Conservation (phyloP, 2,113 vertebrate genomes). For the Aptenodytes patagonicus region DNA sequence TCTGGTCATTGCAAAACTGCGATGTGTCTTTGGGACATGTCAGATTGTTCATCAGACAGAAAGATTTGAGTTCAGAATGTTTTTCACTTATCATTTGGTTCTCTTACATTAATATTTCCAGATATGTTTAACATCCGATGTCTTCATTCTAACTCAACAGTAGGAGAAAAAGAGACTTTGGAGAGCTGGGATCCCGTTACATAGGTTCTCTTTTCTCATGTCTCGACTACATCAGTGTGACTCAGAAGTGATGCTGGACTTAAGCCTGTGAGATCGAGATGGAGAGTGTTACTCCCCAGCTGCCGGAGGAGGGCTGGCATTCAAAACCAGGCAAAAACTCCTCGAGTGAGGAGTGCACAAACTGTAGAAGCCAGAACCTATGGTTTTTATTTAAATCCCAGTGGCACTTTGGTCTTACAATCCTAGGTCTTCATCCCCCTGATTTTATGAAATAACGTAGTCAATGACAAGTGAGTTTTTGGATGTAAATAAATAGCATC, state of each 20-base stretch:
- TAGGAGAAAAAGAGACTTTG: not conserved
- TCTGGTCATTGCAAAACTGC: not conserved
- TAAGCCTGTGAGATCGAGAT: not conserved
- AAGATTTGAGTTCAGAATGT: not conserved
- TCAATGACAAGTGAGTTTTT: not conserved
- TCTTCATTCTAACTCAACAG: not conserved
- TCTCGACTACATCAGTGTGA: not conserved
- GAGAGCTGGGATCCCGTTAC: not conserved
- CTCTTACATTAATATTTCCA: not conserved
- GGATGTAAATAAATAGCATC: not conserved
- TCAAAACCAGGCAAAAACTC: not conserved
- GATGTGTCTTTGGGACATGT: not conserved
- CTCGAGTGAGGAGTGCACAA: too few relatives aligned
- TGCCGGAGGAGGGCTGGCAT: not conserved
- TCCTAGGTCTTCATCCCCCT: not conserved
- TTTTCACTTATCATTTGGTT: not conserved
- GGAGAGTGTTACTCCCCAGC: not conserved
- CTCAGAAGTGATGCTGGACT: not conserved
- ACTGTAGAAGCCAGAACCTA: not conserved
- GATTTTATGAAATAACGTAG: not conserved
- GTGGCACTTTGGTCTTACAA: not conserved
- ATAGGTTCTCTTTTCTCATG: not conserved
- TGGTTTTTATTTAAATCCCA: not conserved
- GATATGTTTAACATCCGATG: not conserved
- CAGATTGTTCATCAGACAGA: not conserved